These are phyloP conservation scores for Sula dactylatra DNA, from an alignment of 2,113 vertebrate species.

Conservation along the genomic window DNA sequence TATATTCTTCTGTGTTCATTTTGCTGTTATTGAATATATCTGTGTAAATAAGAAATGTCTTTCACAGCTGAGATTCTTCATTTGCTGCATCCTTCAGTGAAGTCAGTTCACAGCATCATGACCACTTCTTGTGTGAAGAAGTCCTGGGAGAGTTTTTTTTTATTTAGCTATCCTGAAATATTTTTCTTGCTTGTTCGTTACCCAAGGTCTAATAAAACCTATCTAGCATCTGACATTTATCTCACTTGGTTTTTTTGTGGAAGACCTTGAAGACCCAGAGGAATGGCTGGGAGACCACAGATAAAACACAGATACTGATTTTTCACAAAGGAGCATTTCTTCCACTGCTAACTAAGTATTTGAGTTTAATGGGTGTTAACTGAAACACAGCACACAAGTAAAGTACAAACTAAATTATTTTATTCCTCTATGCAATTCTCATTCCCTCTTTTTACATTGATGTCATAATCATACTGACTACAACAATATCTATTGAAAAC, in stretches of 20 bases:
- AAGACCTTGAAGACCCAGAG: not conserved
- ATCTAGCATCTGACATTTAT: not conserved
- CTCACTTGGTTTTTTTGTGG: not conserved
- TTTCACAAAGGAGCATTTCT: not conserved
- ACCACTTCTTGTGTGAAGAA: not conserved
- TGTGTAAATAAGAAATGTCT: not conserved
- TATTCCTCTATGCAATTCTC: not conserved
- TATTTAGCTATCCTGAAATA: not conserved
- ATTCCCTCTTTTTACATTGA: not conserved
- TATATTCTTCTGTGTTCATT: not conserved
- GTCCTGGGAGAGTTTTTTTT: not conserved
- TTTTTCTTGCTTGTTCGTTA: slow-evolving; percentile 8
- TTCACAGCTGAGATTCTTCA: not conserved
- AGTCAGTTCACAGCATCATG: not conserved
- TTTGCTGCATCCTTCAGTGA: not conserved
- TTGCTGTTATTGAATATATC: not conserved
- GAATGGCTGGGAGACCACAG: not conserved
- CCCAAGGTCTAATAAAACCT: not conserved
- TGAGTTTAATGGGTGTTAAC: not conserved
- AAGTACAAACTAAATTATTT: not conserved
- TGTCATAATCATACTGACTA: not conserved
- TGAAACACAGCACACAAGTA: not conserved
- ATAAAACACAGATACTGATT: not conserved
- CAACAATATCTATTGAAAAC: not conserved
- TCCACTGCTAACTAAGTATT: not conserved